These are phyloP conservation scores for Oreohelix idahoensis DNA, from an alignment of 1,140 invertebrate species.

Conservation along the genomic window DNA sequence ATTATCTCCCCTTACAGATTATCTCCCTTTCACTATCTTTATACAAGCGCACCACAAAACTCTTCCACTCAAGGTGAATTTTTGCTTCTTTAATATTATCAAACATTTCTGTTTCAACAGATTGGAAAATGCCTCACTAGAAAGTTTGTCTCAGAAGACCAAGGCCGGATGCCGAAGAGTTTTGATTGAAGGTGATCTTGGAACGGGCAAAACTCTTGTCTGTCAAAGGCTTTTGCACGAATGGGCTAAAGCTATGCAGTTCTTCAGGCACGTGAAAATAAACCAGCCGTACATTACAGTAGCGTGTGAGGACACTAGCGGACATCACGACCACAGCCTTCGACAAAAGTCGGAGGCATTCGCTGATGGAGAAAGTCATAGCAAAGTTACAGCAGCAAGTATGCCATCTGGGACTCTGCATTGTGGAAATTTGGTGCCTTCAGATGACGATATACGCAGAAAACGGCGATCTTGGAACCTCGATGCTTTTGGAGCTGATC, in stretches of 20 bases:
- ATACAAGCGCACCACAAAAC: too few species aligned
- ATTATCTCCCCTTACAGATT: too few species aligned
- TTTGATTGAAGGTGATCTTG: constrained; percentile 47
- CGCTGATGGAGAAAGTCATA: neutral
- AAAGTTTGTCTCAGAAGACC: constrained; percentile 41
- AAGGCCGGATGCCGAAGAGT: constrained; percentile 39
- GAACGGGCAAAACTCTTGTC: constrained; percentile 49
- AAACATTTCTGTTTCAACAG: too few species aligned
- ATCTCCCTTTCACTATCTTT: too few species aligned
- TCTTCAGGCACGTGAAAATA: constrained; percentile 30
- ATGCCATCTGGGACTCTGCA: neutral
- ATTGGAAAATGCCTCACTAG: constrained; percentile 44
- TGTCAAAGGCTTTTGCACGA: constrained; percentile 46
- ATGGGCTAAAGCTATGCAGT: constrained; percentile 46
- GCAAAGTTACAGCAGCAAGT: neutral
- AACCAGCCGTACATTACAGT: constrained; percentile 18
- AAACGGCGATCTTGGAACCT: neutral
- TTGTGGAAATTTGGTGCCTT: neutral
- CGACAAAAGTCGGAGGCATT: neutral
- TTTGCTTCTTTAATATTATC: too few species aligned
- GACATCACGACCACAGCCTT: neutral
- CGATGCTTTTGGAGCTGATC: neutral
- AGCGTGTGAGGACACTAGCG: neutral
- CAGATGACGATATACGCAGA: neutral
- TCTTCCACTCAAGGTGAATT: too few species aligned